Base-by-base conservation (phyloP, 2,113 vertebrate species). In the Erythrocebus patas region DNA sequence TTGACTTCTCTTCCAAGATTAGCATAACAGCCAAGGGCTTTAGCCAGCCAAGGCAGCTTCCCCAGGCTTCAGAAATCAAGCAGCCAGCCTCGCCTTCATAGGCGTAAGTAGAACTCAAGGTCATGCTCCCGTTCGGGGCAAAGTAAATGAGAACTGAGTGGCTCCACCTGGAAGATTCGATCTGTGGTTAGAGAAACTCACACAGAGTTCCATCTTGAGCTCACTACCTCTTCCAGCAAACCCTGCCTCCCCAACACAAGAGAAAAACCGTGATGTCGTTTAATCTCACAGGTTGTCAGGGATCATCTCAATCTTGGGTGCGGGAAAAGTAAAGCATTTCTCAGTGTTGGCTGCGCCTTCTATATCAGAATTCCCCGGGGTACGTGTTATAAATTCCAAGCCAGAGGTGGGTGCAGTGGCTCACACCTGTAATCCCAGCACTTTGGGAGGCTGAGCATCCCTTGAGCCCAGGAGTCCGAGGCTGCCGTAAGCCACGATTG, bases 331-430 rank as follows among this genome's bases (percentile, higher is more conserved):
- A 32, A 89, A 55, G 25, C 16, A 25, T 64, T 61, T 80, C 50
- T 32, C 38, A 0, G 2, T 8, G 4, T 2, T 16, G 25, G 11
- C 81, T 45, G 2, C 6, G 32, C 22, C 50, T 32, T 52, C 4
- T 43, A 2, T 14, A 9, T 25, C 8, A 14, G 73, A 66, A 64
- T 38, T n/a, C 32, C 66, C 10, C 1, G 1, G 73, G 70, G 55
- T 3, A 5, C 81, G 66, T 48, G 32, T 75, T 57, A 35, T 11
- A 48, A 73, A 79, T 13, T 25, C 73, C 40, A 43, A n/a, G 52
- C 35, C 64, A 68, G 32, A 16, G 66, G 16, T 68, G 66, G 32
- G 16, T 35, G 6, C 32, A 35, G 66, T 35, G 30, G 66, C 66
- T 68, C 66, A 35, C 66, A 17, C 13, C 66, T 68, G 66, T 68